Evolutionary conservation across 2,113 vertebrate species (phyloP), one percentile per base, ranked within the genome.

Genomic region (Mustela nigripes): DNA sequence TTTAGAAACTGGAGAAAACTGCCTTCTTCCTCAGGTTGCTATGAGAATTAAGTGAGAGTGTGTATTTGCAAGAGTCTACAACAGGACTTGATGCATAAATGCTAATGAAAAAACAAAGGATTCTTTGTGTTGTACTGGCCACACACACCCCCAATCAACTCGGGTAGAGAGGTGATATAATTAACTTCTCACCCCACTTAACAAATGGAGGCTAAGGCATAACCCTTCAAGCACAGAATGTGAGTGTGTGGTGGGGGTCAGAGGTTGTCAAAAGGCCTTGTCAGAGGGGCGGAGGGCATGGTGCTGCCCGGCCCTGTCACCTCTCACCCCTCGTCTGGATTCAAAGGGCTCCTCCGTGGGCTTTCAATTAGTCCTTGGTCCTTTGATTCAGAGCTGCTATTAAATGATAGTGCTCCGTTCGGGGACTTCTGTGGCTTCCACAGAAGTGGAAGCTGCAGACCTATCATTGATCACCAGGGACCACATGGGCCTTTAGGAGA

Each of bases 1-100:
- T 86, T 97, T 94, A 86, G 94, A 50, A 85, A 67, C 26, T 48
- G 22, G 33, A 69, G 45, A 63, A 81, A 94, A 90, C 67, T 50
- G 69, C n/a, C 42, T 74, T 84, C 91, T 88, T 94, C 56, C 58
- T 10, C 1, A 85, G 65, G 11, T 78, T 78, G 60, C 73, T 36
- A 31, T 16, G 82, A 86, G 21, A 95, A 88, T 48, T 26, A 7
- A 80, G 36, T 63, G 73, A 90, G 58, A 28, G 87, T 19, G 10
- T 85, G 3, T 42, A 58, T 78, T 62, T 93, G 21, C 73, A 67
- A 63, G 60, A 73, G 73, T 53, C 60, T 79, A 78, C 50, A 84
- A 74, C 65, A 33, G 73, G 26, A 48, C 79, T 74, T 7, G 21
- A 11, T 63, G 26, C 58, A 83, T 79, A 85, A 48, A 58, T 93